phyloP scores from a whole-genome alignment of 2,888 invertebrate species.

The Rhagium mordax region DNA sequence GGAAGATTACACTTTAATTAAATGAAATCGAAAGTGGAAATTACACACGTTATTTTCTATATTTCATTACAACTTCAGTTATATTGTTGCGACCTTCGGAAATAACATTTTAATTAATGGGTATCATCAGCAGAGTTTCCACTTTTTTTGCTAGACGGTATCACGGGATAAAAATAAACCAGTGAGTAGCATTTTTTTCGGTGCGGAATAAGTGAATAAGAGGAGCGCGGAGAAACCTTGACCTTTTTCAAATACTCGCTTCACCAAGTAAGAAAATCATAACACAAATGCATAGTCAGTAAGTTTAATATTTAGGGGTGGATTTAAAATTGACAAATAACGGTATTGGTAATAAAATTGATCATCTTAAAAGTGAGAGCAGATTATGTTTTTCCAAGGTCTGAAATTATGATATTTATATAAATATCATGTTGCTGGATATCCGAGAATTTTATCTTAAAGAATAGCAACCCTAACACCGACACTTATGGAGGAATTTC shows the following conservation, averaged over 20 bases:
- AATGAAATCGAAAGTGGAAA: conserved; percentile 51
- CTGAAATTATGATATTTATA: no score
- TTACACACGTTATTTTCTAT: conserved; percentile 39
- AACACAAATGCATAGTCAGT: no score
- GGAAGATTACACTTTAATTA: conserved; percentile 47
- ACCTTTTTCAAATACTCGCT: neutral
- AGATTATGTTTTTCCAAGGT: no score
- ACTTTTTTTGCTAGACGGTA: neutral
- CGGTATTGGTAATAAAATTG: no score
- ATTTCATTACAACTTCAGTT: conserved; percentile 10
- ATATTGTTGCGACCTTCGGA: neutral
- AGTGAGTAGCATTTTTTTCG: neutral
- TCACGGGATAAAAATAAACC: conserved; percentile 8
- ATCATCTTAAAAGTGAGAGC: no score
- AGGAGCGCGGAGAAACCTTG: neutral
- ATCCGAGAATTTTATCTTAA: no score
- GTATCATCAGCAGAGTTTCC: neutral
- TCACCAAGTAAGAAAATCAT: neutral
- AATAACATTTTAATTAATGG: neutral
- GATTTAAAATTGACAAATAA: no score
- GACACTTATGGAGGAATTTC: no score
- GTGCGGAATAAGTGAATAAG: neutral
- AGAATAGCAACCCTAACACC: no score
- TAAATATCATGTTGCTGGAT: no score
- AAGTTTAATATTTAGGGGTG: no score